A percentile compares a stretch with the other conserved stretches of the same genome.
Conservation (phyloP, 2,113 vertebrate genomes). For the Cyanistes caeruleus region DNA sequence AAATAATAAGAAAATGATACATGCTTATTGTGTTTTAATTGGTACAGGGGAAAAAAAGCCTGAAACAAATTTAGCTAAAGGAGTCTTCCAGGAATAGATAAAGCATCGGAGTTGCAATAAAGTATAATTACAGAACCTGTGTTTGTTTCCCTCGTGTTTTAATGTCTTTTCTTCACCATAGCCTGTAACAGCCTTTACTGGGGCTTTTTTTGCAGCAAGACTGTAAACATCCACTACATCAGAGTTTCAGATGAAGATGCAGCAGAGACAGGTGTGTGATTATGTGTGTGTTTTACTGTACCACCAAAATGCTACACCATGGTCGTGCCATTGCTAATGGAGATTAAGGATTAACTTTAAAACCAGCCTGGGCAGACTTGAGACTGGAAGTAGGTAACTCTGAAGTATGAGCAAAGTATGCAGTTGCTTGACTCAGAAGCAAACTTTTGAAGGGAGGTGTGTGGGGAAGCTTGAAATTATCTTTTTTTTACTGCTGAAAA, state of each 20-base stretch:
- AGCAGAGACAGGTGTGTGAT: neutral
- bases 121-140: neutral
- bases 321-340: neutral
- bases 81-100: neutral
- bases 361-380: neutral
- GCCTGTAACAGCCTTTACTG: neutral
- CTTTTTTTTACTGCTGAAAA: neutral
- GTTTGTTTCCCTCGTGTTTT: neutral
- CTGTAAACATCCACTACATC: neutral
- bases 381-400: neutral
- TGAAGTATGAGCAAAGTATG: neutral
- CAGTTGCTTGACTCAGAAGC: neutral
- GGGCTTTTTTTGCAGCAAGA: neutral
- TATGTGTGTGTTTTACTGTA: neutral
- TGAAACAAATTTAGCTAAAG: neutral
- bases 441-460: neutral
- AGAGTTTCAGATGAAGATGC: neutral
- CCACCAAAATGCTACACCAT: neutral
- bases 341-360: neutral
- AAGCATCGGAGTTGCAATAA: neutral
- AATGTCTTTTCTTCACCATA: neutral
- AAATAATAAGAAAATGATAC: conserved; percentile 76
- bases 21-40: conserved; percentile 29
- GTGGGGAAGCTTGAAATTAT: neutral
- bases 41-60: neutral